These are phyloP conservation scores for Onychorhynchus coronatus DNA, from an alignment of 2,113 vertebrate species.

Conservation along the genomic window DNA sequence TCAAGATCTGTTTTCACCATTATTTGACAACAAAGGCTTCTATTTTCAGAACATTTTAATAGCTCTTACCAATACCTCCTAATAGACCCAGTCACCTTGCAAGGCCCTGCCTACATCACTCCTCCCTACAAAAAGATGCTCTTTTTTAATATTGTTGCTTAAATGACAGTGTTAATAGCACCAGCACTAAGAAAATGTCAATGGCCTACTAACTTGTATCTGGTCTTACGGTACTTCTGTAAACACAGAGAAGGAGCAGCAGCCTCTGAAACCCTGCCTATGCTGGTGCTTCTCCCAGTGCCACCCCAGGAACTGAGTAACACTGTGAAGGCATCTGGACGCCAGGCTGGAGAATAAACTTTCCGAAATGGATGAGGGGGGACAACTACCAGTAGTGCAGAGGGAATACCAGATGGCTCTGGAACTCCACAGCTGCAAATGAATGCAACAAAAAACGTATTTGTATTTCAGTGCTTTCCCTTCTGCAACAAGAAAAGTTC, in stretches of 20 bases:
- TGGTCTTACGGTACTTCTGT: background rate
- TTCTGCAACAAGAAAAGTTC: background rate
- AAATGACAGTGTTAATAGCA: background rate
- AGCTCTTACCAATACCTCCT: background rate
- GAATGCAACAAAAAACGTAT: background rate
- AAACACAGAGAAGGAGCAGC: background rate
- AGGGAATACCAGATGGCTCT: background rate
- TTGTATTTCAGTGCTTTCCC: background rate
- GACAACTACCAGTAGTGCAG: background rate
- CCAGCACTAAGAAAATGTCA: background rate
- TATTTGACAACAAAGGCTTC: background rate
- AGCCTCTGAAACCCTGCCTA: background rate
- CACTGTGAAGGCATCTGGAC: background rate
- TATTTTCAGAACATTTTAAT: background rate
- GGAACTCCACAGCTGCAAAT: background rate
- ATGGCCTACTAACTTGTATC: background rate
- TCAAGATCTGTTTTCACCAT: background rate
- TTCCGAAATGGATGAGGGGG: background rate
- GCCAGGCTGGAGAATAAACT: background rate
- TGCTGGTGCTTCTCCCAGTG: background rate
- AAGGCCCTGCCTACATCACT: background rate
- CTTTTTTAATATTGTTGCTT: background rate
- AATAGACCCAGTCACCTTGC: background rate
- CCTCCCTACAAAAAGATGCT: background rate
- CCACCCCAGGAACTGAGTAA: background rate